A percentile compares a stretch with the other conserved stretches of the same genome.
phyloP scores from a whole-genome alignment of 2,888 invertebrate genomes.

The Andrena bucephala region DNA sequence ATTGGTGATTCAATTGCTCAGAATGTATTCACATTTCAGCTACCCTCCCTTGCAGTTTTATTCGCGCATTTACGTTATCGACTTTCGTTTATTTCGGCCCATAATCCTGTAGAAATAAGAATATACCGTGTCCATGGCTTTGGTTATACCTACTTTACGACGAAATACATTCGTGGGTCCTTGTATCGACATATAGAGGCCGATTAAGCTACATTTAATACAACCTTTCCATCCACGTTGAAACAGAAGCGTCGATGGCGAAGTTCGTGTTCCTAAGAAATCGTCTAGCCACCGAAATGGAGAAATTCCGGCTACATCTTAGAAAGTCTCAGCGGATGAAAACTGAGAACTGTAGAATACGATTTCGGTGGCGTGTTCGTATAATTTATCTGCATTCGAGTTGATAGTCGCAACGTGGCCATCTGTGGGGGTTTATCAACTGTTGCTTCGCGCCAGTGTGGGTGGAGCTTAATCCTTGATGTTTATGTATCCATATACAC shows the following conservation, averaged over 20 bases:
- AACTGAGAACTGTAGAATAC: not conserved
- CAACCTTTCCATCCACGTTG: not conserved
- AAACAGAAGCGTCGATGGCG: not conserved
- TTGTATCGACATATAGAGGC: not conserved
- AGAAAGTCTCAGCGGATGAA: not conserved
- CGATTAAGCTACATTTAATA: not conserved
- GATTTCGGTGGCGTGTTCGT: not conserved
- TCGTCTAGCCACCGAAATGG: not conserved
- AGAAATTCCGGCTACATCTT: not conserved
- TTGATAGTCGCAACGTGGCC: not conserved
- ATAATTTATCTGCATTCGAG: not conserved
- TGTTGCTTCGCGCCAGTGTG: too few species aligned
- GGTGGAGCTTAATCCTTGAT: not conserved
- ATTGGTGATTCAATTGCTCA: too few species aligned
- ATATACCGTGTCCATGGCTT: not conserved
- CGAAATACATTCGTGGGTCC: not conserved
- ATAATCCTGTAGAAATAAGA: too few species aligned
- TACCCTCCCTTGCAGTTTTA: too few species aligned
- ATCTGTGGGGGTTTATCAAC: conserved; percentile 2
- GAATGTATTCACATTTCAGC: too few species aligned
- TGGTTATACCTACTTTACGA: not conserved
- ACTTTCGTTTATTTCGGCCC: too few species aligned
- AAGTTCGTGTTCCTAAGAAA: not conserved
- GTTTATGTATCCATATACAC: conserved; percentile 5
- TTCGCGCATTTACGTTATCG: too few species aligned